Evolutionary conservation across 2,797 vertebrate genomes (phyloP), one percentile per base, ranked within the genome.

Genomic region (Psittacula derbiana): DNA sequence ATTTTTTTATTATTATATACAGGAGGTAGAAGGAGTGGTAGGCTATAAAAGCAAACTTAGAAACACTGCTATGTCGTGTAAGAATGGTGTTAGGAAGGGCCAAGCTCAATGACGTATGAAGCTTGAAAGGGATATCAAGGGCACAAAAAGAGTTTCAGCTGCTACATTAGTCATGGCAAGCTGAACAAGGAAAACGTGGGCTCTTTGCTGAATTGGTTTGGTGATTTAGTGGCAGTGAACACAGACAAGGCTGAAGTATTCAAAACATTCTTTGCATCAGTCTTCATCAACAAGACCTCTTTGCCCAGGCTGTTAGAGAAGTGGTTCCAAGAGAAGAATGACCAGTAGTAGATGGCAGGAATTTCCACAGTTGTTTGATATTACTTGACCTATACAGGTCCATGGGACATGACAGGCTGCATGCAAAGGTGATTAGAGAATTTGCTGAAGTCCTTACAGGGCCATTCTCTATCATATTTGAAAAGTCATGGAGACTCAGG

Each of bases 321-420:
- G 40, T 5, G 5, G 4, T 58, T 82, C 47, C 43, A 50, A 79
- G 31, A 84, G 41, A 55, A 67, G 10, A 82, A 16, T 1, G 16
- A 41, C 5, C 4, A 60, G 10, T 8, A 64, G 12, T 31, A 78
- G 49, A 33, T 20, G 7, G 7, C 10, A 58, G 8, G 21, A 25
- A 82, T 24, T 23, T 28, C 41, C 16, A 41, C 40, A 11, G 58
- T 4, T 86, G 8, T 27, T 60, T 65, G 40, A 80, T 12, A 41
- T 33, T 7, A 10, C 40, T 80, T 62, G 33, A 57, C 10, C 24
- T 24, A 16, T 16, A 23, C 3, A 50, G 4, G 8, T 47, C 10
- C 25, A 13, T 6, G 3, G 19, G 5, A 67, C 13, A 23, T 0
- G 0, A 49, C 11, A 50, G 4, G 11, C 49, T 71, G 8, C 6